Percentiles rank a stretch among this genome's conserved stretches.
phyloP scores from a whole-genome alignment of 1,140 invertebrate genomes.

The Drosophila guanche region DNA sequence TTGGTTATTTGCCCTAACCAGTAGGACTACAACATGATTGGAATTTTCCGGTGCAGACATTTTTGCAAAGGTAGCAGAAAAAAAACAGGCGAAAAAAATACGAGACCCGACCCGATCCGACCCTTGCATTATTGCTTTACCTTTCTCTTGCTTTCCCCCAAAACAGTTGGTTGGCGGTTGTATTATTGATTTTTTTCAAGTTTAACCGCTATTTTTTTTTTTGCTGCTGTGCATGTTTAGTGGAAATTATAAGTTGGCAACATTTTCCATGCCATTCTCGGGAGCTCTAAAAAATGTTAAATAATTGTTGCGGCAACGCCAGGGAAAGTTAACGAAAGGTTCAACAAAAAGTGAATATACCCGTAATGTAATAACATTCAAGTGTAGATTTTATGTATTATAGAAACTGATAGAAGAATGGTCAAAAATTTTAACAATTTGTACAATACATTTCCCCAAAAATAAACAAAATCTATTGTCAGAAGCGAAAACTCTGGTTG shows the following conservation, averaged over 20 bases:
- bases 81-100: slow-evolving; percentile 15
- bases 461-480: background rate
- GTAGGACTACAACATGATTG: slow-evolving; percentile 71
- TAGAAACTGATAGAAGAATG: too few relatives aligned
- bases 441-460: background rate
- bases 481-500: background rate
- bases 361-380: too few relatives aligned
- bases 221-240: slow-evolving; percentile 39
- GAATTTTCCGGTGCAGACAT: slow-evolving; percentile 80
- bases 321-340: too few relatives aligned
- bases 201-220: slow-evolving; percentile 22
- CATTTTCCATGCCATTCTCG: background rate
- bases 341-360: background rate
- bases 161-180: slow-evolving; percentile 11
- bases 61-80: slow-evolving; percentile 56
- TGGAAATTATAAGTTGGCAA: slow-evolving; percentile 20
- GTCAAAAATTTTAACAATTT: slow-evolving; percentile 10
- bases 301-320: background rate
- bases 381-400: background rate
- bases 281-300: slow-evolving; percentile 1
- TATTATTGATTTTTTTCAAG: slow-evolving; percentile 67
- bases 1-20: slow-evolving; percentile 53
- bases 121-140: slow-evolving; percentile 53
- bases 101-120: slow-evolving; percentile 13
- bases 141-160: slow-evolving; percentile 25